These are phyloP conservation scores for Drosophila anomalata DNA, from an alignment of 2,888 invertebrate species.

Conservation along the genomic window DNA sequence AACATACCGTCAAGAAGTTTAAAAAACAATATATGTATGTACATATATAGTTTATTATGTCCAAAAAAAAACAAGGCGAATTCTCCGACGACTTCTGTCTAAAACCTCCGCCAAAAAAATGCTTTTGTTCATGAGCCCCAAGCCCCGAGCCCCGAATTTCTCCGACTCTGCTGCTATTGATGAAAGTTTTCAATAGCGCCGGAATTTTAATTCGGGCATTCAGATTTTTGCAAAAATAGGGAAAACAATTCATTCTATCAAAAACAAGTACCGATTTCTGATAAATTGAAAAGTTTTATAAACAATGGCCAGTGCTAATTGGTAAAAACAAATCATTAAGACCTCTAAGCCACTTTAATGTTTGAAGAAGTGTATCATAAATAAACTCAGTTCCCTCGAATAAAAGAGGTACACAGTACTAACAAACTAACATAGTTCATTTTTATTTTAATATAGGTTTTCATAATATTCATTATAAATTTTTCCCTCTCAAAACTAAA, in stretches of 20 bases:
- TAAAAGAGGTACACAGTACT: neutral
- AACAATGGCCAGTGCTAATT: constrained; percentile 13
- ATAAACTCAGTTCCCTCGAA: neutral
- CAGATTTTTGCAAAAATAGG: constrained; percentile 1
- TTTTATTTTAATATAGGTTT: neutral
- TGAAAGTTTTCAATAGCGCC: neutral
- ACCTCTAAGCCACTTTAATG: neutral
- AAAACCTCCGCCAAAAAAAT: constrained; percentile 13
- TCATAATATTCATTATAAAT: neutral
- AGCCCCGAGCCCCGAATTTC: neutral
- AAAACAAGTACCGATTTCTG: constrained; percentile 4
- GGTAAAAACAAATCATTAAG: constrained; percentile 1
- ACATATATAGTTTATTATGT: constrained; percentile 2
- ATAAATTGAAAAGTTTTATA: constrained; percentile 14
- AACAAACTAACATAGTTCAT: no score
- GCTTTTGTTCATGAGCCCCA: neutral
- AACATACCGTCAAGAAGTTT: constrained; percentile 1
- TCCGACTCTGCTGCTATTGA: neutral
- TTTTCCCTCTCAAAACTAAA: neutral
- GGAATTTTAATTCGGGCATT: constrained; percentile 28
- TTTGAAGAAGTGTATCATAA: neutral
- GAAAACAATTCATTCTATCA: neutral
- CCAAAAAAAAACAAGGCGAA: neutral
- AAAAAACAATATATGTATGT: constrained; percentile 3
- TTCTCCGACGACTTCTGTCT: constrained; percentile 1